Conservation (phyloP, 2,113 vertebrate genomes). For the Psittacara wagleri region DNA sequence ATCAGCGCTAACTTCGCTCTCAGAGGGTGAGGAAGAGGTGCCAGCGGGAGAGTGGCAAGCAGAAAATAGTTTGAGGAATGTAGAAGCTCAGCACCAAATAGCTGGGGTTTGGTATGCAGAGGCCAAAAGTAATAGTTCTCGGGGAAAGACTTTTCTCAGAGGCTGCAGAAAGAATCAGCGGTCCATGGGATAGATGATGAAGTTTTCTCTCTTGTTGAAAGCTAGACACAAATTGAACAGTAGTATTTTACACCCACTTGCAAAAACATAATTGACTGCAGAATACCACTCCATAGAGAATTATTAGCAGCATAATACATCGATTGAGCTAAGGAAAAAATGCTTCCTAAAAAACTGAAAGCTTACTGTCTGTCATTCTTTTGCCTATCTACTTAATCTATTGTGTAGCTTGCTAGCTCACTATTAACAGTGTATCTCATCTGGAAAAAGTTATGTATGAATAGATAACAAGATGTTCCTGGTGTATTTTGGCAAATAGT, state of each 20-base stretch:
- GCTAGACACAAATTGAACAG: neutral
- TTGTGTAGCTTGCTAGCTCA: neutral
- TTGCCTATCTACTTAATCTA: neutral
- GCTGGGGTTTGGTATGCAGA: neutral
- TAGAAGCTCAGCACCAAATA: neutral
- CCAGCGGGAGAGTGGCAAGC: neutral
- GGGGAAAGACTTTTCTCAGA: neutral
- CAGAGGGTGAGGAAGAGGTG: neutral
- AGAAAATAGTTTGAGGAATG: neutral
- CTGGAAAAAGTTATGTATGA: slow-evolving; percentile 34
- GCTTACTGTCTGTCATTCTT: slow-evolving; percentile 3
- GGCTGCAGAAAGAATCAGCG: neutral
- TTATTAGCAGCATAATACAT: neutral
- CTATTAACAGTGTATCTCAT: slow-evolving; percentile 10
- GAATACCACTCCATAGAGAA: neutral
- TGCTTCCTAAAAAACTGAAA: neutral
- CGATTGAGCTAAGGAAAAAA: neutral
- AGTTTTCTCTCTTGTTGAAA: neutral
- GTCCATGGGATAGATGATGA: neutral
- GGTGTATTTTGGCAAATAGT: slow-evolving; percentile 34
- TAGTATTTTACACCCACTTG: slow-evolving; percentile 15
- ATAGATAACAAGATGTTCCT: slow-evolving; percentile 26
- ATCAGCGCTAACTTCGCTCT: neutral
- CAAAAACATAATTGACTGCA: neutral
- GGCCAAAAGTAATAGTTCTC: neutral